Evolutionary conservation across 2,888 invertebrate genomes (phyloP).

Genomic region (Drosophila dives): DNA sequence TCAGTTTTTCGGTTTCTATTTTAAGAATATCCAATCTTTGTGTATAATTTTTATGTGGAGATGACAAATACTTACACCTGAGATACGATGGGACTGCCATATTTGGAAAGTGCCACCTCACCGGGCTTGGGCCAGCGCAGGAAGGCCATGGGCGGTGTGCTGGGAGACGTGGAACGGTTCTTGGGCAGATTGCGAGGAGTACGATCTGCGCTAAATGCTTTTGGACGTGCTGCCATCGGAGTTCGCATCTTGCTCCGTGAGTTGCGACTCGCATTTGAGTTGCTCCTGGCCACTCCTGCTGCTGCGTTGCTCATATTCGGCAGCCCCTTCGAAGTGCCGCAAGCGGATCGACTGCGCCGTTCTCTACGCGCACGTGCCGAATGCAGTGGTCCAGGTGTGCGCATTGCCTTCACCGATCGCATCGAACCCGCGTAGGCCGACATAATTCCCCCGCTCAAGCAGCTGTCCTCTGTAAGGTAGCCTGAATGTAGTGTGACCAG

Average conservation of each 20-base stretch:
- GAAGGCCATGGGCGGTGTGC: slow-evolving; percentile 81
- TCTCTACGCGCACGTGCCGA: slow-evolving; percentile 83
- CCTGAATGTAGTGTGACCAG: slow-evolving; percentile 77
- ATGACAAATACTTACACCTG: slow-evolving; percentile 77
- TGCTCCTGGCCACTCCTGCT: neutral
- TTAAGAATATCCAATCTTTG: neutral
- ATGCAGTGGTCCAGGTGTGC: slow-evolving; percentile 82
- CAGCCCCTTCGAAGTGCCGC: slow-evolving; percentile 53
- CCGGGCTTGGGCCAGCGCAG: slow-evolving; percentile 84
- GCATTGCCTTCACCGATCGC: slow-evolving; percentile 58
- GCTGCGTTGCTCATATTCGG: slow-evolving; percentile 40
- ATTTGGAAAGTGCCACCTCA: slow-evolving; percentile 83
- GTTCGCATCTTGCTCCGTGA: slow-evolving; percentile 83
- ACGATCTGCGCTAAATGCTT: slow-evolving; percentile 84
- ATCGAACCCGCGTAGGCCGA: slow-evolving; percentile 49
- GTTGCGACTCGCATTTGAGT: slow-evolving; percentile 38
- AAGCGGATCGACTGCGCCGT: slow-evolving; percentile 83
- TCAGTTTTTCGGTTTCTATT: neutral
- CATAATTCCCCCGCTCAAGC: slow-evolving; percentile 48
- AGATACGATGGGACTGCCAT: slow-evolving; percentile 84
- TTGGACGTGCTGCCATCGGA: slow-evolving; percentile 75
- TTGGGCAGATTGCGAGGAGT: slow-evolving; percentile 50
- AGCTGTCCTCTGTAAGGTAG: slow-evolving; percentile 85
- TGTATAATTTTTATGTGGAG: neutral
- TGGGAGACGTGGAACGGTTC: slow-evolving; percentile 38